Conservation (phyloP, 1,140 invertebrate species). For the Sinonovacula constricta region DNA sequence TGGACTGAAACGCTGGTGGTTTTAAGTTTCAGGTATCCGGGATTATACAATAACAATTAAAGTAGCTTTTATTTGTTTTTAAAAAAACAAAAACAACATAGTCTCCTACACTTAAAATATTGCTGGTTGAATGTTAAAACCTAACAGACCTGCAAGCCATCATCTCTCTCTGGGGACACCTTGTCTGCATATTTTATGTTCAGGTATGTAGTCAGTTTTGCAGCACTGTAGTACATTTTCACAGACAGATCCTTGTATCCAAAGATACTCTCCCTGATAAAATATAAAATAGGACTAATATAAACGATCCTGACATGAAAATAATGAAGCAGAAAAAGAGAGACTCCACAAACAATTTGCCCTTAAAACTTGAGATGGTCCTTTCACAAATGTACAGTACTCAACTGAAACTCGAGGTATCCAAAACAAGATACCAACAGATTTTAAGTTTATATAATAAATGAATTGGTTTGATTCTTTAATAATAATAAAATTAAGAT, state of each 20-base stretch:
- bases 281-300: conserved; percentile 50
- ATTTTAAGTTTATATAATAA: neutral
- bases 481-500: too few relatives aligned
- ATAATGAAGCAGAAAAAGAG: neutral
- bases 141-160: conserved; percentile 77
- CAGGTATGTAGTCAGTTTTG: conserved; percentile 87
- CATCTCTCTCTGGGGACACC: conserved; percentile 80
- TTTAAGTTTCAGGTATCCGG: too few relatives aligned
- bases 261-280: conserved; percentile 89
- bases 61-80: too few relatives aligned
- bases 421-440: neutral
- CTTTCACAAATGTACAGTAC: neutral
- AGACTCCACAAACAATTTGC: neutral
- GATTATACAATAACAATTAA: too few relatives aligned
- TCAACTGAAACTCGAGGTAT: neutral
- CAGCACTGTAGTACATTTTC: conserved; percentile 90
- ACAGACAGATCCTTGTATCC: conserved; percentile 92
- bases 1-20: too few relatives aligned
- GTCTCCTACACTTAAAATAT: too few relatives aligned
- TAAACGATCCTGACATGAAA: neutral
- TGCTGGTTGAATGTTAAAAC: too few relatives aligned
- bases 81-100: too few relatives aligned
- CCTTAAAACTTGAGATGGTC: neutral
- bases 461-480: too few relatives aligned
- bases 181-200: conserved; percentile 84